Evolutionary conservation across 2,797 vertebrate species (phyloP), one percentile per base, ranked within the genome.

Genomic region (Hippopotamyrus pictus): DNA sequence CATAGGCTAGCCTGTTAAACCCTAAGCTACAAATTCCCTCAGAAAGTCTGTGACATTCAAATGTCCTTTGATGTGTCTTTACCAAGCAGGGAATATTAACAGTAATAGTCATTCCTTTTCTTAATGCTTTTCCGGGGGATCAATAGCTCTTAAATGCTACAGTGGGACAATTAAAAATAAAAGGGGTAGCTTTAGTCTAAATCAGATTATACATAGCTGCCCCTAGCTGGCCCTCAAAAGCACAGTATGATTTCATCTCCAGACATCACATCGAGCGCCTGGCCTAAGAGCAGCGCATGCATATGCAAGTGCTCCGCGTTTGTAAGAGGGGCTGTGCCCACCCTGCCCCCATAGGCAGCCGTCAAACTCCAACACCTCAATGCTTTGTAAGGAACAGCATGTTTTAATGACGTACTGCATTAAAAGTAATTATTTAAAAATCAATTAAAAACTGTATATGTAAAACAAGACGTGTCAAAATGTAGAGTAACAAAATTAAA

Each of bases 31-130:
- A 99, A 98, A 98, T 97, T 99, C 98, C 98, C 98, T 91, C 95
- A 97, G 98, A 99, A 98, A 98, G 97, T 97, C 97, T 92, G 96
- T 99, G 98, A 99, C 98, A 99, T 99, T 99, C 99, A 99, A 97
- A 98, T 99, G 98, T 99, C 98, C 97, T 99, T 99, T 99, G 98
- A 98, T 98, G 98, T 98, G 97, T 96, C 98, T 98, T 98, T 96
- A 94, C 97, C 97, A 98, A 97, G 97, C 97, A 97, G 97, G 97
- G 97, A 97, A 98, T 98, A 98, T 98, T 97, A 98, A 98, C 97
- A 97, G 97, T 98, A 98, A 98, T 97, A 97, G 97, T 97, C 97
- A 99, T 98, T 98, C 97, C 95, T 97, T 95, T 98, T 97, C 97
- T 97, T 97, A 97, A 98, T 98, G 97, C 96, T 97, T 97, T 97